phyloP scores from a whole-genome alignment of 2,888 invertebrate species.

The Lepidocyrtinus sp. region DNA sequence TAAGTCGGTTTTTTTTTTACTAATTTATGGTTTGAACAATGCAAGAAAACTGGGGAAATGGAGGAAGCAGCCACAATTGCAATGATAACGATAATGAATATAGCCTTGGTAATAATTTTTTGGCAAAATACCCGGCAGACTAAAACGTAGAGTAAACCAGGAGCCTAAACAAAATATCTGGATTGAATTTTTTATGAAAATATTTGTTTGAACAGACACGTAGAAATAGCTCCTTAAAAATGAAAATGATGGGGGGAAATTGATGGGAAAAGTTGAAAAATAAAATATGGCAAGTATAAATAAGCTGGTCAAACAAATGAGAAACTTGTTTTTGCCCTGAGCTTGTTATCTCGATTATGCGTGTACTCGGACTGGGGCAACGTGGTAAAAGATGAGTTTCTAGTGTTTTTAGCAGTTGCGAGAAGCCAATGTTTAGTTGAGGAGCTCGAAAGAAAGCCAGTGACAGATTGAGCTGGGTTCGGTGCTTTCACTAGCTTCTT shows the following conservation, averaged over 20 bases:
- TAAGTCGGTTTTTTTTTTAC: too few relatives aligned
- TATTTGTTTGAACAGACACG: neutral
- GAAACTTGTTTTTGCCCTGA: neutral
- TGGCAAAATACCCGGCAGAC: neutral
- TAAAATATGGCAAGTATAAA: slow-evolving; percentile 23
- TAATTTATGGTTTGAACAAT: slow-evolving; percentile 12
- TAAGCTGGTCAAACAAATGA: neutral
- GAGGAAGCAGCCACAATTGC: slow-evolving; percentile 9
- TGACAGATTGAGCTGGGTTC: slow-evolving; percentile 6
- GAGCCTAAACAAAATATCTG: neutral
- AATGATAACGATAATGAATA: slow-evolving; percentile 15
- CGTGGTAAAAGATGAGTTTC: neutral
- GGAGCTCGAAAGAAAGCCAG: neutral
- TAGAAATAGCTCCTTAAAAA: neutral
- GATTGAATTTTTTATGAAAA: neutral
- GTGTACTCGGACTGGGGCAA: neutral
- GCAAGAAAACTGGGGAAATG: slow-evolving; percentile 12
- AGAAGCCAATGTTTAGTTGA: neutral
- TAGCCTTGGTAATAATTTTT: slow-evolving; percentile 12
- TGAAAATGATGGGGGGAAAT: slow-evolving; percentile 5
- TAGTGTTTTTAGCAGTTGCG: neutral
- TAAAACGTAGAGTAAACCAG: neutral
- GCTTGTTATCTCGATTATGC: neutral
- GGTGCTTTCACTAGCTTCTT: neutral
- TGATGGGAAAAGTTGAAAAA: slow-evolving; percentile 41